phyloP scores from a whole-genome alignment of 2,888 invertebrate genomes.

The Phaedon cochleariae region DNA sequence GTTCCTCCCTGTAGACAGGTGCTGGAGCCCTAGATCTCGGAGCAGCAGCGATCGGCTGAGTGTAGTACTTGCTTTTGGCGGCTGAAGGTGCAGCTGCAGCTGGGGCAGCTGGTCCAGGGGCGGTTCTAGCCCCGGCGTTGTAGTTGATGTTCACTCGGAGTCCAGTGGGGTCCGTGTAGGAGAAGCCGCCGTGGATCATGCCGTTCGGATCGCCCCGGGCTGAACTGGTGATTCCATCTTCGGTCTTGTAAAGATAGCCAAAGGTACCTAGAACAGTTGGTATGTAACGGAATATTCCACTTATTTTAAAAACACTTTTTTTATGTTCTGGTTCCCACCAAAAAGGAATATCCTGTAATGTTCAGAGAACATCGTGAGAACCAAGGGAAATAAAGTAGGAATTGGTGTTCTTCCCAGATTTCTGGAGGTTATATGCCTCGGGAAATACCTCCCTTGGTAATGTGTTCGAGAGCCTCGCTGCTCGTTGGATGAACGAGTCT shows the following conservation, averaged over 20 bases:
- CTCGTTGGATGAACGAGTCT: no score
- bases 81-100: conserved; percentile 15
- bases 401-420: no score
- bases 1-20: conserved; percentile 35
- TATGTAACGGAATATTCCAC: no score
- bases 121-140: conserved; percentile 56
- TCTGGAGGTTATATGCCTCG: no score
- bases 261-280: no score
- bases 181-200: conserved; percentile 58
- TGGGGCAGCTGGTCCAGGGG: conserved; percentile 21
- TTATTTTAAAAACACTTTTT: no score
- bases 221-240: conserved; percentile 60
- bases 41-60: conserved; percentile 20
- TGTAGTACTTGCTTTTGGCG: conserved; percentile 26
- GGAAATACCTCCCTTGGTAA: no score
- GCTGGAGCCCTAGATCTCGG: conserved; percentile 26
- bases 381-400: no score
- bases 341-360: no score
- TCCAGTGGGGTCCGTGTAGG: conserved; percentile 62
- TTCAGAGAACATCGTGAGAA: no score
- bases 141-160: conserved; percentile 61
- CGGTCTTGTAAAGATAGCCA: conserved; percentile 60
- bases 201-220: conserved; percentile 59
- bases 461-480: no score
- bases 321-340: no score